phyloP scores from a whole-genome alignment of 2,113 vertebrate genomes.

The Mustela lutreola region DNA sequence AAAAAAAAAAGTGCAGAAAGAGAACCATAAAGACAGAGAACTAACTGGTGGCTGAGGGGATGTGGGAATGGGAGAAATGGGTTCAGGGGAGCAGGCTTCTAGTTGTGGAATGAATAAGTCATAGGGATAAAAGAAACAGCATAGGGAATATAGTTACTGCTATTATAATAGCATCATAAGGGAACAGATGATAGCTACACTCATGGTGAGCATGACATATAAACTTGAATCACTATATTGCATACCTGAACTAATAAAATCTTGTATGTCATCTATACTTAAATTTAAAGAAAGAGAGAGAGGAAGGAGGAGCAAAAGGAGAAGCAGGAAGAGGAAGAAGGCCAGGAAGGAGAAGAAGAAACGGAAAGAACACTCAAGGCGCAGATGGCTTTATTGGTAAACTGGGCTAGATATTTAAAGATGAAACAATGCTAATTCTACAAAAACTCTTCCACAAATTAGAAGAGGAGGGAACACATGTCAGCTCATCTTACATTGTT shows the following conservation, averaged over 20 bases:
- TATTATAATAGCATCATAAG: neutral
- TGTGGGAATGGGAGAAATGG: neutral
- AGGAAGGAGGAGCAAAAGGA: neutral
- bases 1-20: neutral
- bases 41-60: neutral
- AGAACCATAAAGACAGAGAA: neutral
- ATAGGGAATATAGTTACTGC: neutral
- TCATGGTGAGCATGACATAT: neutral
- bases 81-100: neutral
- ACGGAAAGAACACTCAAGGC: neutral
- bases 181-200: neutral
- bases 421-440: neutral
- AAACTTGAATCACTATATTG: neutral
- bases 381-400: neutral
- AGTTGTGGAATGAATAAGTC: neutral
- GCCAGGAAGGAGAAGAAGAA: neutral
- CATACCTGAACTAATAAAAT: neutral
- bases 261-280: neutral
- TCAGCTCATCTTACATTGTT: neutral
- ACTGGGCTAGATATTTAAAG: neutral
- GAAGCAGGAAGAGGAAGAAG: neutral
- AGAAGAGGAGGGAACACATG: neutral
- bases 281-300: neutral
- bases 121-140: neutral
- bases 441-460: neutral